Conservation (phyloP, 2,888 invertebrate genomes). For the Chrysodeixis includens region DNA sequence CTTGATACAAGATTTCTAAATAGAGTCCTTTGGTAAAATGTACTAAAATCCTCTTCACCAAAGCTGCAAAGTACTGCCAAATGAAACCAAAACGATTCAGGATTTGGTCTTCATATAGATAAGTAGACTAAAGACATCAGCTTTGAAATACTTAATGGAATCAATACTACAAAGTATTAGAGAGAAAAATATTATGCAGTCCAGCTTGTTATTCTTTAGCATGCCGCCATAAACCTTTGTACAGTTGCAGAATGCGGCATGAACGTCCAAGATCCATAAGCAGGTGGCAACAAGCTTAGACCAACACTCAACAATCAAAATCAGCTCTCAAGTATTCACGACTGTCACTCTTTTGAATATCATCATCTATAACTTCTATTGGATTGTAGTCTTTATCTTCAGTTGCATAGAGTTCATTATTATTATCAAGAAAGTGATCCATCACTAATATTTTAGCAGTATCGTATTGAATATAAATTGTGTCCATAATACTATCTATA, state of each 20-base stretch:
- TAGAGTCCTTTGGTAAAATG: no score
- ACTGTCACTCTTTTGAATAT: conserved; percentile 33
- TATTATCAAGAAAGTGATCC: conserved; percentile 13
- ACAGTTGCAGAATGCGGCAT: conserved; percentile 31
- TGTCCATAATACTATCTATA: conserved; percentile 39
- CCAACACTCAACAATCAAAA: conserved; percentile 34
- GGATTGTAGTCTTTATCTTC: conserved; percentile 27
- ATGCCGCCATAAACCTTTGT: conserved; percentile 30
- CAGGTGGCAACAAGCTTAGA: conserved; percentile 30
- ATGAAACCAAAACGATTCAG: no score
- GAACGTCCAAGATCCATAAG: conserved; percentile 26
- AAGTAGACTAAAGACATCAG: neutral
- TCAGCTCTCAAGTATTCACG: conserved; percentile 43
- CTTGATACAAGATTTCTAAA: no score
- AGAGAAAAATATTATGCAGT: neutral
- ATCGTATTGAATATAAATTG: conserved; percentile 57
- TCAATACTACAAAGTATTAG: neutral
- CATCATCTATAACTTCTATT: conserved; percentile 16
- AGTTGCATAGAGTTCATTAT: conserved; percentile 13
- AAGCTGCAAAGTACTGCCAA: no score
- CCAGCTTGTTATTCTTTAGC: conserved; percentile 9
- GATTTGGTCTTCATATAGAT: neutral
- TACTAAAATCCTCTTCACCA: no score
- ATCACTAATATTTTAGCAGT: conserved; percentile 37
- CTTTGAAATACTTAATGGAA: neutral